Evolutionary conservation across 1,140 invertebrate genomes (phyloP), one percentile per base, ranked within the genome.

Genomic region (Polyergus mexicanus): DNA sequence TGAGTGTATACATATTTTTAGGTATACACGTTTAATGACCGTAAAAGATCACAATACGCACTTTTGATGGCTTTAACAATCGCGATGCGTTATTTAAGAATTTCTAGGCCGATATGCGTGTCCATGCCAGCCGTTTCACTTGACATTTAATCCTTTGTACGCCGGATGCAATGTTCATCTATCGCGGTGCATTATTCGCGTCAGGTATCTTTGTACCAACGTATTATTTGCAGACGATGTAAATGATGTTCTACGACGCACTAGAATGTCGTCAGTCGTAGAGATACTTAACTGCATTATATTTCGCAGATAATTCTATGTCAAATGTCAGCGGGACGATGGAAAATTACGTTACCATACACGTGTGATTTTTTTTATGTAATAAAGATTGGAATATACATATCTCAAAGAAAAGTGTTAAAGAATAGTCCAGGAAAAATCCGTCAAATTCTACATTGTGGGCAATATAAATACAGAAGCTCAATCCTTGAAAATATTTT

Each of bases 141-240:
- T 89, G 88, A 89, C 88, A 89, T 89, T 89, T 89, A 89, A 76
- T 83, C 1, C 38, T 35, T 22, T 83, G 69, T 32, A n/a, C 19
- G 63, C 22, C 60, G 62, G 78, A 69, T 62, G 68, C 68, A 62
- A 65, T 58, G 16, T 47, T 77, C 68, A n/a, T 25, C 5, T 16
- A 38, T 72, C 81, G 22, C 60, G 38, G 58, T 60, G 41, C 44
- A 47, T 86, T 76, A 81, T 63, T 75, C 66, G 22, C 19, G 47
- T 51, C 35, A 38, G 16, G 41, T 69, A 5, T 83, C 75, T 88
- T 83, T 86, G 65, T 89, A 72, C 65, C 65, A 77, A 83, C 87
- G 51, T 84, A 84, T 84, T 65, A 84, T 84, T 77, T 65, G 81
- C 60, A 13, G 81, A 62, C 6, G 81, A 84, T 44, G 41, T 19